These are phyloP conservation scores for Pseudorectes ferrugineus DNA, from an alignment of 2,113 vertebrate genomes.

Conservation along the genomic window DNA sequence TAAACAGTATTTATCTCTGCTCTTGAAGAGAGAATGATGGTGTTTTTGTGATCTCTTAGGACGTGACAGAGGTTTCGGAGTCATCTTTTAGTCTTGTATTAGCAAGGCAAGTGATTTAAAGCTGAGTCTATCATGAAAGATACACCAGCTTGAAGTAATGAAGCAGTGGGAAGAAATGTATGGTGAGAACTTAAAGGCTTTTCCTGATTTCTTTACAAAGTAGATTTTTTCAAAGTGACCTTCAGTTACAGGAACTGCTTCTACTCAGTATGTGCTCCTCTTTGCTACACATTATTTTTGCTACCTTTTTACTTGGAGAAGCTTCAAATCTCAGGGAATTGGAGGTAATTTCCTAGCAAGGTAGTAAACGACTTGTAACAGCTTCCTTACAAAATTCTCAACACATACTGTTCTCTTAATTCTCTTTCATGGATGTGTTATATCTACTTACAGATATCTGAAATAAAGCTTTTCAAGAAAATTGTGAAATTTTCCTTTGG, in stretches of 20 bases:
- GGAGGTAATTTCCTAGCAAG: not conserved
- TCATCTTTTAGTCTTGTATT: not conserved
- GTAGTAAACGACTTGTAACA: not conserved
- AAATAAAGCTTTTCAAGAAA: not conserved
- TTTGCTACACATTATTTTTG: not conserved
- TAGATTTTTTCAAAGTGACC: not conserved
- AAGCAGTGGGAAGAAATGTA: not conserved
- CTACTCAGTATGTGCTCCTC: not conserved
- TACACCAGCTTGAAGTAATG: not conserved
- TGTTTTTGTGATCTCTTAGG: not conserved
- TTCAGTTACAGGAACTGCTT: not conserved
- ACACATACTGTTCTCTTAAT: not conserved
- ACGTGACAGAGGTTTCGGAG: not conserved
- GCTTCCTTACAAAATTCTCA: not conserved
- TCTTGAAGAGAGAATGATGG: not conserved
- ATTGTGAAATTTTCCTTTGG: not conserved
- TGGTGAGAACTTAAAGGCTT: not conserved
- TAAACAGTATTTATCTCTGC: not conserved
- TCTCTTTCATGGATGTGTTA: not conserved
- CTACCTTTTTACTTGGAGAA: not conserved
- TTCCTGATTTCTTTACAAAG: not conserved
- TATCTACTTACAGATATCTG: not conserved
- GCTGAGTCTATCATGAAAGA: not conserved
- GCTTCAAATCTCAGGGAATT: not conserved
- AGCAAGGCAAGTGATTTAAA: not conserved